Base-by-base conservation (phyloP, 2,113 vertebrate genomes). In the Percopsis transmontana region DNA sequence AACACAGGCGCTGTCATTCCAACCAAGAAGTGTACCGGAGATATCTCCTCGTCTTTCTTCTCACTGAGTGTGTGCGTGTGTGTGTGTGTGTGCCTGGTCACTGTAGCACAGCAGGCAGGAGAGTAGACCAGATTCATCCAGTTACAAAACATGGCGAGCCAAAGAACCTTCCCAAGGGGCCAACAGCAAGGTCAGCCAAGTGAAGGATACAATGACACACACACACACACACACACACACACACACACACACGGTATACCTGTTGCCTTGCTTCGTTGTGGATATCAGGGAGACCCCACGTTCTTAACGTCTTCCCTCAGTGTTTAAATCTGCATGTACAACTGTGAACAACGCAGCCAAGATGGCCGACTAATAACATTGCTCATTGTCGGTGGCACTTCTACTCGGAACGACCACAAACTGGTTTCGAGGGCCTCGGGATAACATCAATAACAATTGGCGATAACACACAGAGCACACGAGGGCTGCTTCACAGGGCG, bases 61-160 rank as follows among this genome's bases (percentile, higher is more conserved):
- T 55, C 7, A 8, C 12, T n/a, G 13, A 4, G 53, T 16, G 53
- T 54, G 52, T 57, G n/a, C 1, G 7, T 19, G 14, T 53, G 44
- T 59, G 66, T 41, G 10, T 20, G 18, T 12, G 5, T 41, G 20
- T 16, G 58, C 14, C 41, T n/a, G 51, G 57, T 69, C 57, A 56
- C 27, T 70, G 38, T 38, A 61, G 47, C 55, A 59, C 67, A 70
- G 76, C 52, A 60, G 42, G 50, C 68, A 63, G 66, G 66, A 77
- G 38, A 68, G 57, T 66, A 80, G 70, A 76, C 71, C 69, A 47
- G 48, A 66, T 58, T 76, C 62, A 23, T 76, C 64, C 70, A 72
- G 70, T 60, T 75, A 70, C 51, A 63, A 81, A 81, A 79, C 79
- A 84, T 24, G 41, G n/a, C 2, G n/a, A 62, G 55, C 73, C 66